Evolutionary conservation across 2,113 vertebrate genomes (phyloP), one percentile per base, ranked within the genome.

Genomic region (Carassius gibelio): DNA sequence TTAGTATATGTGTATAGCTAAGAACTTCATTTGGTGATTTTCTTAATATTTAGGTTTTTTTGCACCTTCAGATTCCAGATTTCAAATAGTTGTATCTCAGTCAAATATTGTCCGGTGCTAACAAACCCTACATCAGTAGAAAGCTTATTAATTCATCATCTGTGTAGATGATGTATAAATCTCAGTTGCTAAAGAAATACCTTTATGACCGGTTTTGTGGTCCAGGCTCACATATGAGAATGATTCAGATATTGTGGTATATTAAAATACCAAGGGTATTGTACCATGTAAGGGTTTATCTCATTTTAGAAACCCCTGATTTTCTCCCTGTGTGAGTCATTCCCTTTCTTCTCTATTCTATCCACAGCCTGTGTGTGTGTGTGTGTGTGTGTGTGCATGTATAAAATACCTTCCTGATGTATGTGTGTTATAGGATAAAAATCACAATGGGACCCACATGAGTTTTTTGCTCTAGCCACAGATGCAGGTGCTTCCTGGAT

Each of bases 401-500:
- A 34, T 21, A 62, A 42, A 55, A 48, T 74, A 21, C 30, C 62
- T 83, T 89, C 82, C 82, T 81, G 57, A 82, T 38, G 15, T 82
- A 81, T 75, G 75, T 61, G 4, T 11, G 52, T 72, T 55, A 36
- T 72, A 82, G 66, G 64, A 84, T 78, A 68, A 75, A 74, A 77
- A 88, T 68, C 76, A 84, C 85, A 88, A 87, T 84, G 57, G 85
- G 52, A 61, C 21, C 19, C 26, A 45, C 19, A 76, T 68, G 82
- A 83, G 26, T 17, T 55, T 13, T 84, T 45, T 52, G 62, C 74
- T 57, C 23, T 23, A 82, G 59, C 38, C 68, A 61, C 42, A 57
- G 74, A 75, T 45, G 68, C 88, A 88, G 88, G 88, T 88, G 88
- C 72, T 88, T 88, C 88, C 88, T 87, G 88, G 74, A 86, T 82